Percentiles rank a stretch among this genome's conserved stretches.
These are phyloP conservation scores for Eilema sororculum DNA, from an alignment of 2,888 invertebrate genomes.

Conservation along the genomic window DNA sequence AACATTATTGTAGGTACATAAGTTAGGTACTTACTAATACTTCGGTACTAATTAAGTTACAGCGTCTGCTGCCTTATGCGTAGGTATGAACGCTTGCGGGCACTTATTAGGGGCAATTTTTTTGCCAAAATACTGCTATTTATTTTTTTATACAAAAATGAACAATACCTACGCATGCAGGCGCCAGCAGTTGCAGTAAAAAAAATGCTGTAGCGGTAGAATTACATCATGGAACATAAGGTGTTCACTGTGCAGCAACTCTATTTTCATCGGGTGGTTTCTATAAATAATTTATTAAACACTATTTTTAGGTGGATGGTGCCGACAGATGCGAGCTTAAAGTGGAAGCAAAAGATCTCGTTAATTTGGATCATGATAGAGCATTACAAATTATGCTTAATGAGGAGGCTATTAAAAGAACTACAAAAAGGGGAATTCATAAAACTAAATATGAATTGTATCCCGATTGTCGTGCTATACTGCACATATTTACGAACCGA, in stretches of 20 bases:
- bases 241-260: too few relatives aligned
- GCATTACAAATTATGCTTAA: slow-evolving; percentile 74
- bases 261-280: neutral
- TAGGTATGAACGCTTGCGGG: too few relatives aligned
- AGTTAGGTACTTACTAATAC: too few relatives aligned
- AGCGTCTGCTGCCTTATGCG: too few relatives aligned
- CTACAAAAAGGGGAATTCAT: slow-evolving; percentile 66
- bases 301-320: slow-evolving; percentile 74
- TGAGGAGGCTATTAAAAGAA: slow-evolving; percentile 68
- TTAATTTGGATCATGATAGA: slow-evolving; percentile 64
- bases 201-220: neutral
- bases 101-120: too few relatives aligned
- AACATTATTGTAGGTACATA: too few relatives aligned
- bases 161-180: too few relatives aligned
- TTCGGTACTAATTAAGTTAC: too few relatives aligned
- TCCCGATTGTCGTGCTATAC: slow-evolving; percentile 78
- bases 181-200: too few relatives aligned
- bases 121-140: too few relatives aligned
- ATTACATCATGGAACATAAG: neutral
- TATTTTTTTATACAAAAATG: too few relatives aligned
- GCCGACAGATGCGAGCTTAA: slow-evolving; percentile 77
- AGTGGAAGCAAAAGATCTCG: slow-evolving; percentile 70
- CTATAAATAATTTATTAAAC: neutral
- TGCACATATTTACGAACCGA: slow-evolving; percentile 74
- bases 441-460: slow-evolving; percentile 75